Conservation (phyloP, 1,140 invertebrate genomes). For the Cyrtorhinus lividipennis region DNA sequence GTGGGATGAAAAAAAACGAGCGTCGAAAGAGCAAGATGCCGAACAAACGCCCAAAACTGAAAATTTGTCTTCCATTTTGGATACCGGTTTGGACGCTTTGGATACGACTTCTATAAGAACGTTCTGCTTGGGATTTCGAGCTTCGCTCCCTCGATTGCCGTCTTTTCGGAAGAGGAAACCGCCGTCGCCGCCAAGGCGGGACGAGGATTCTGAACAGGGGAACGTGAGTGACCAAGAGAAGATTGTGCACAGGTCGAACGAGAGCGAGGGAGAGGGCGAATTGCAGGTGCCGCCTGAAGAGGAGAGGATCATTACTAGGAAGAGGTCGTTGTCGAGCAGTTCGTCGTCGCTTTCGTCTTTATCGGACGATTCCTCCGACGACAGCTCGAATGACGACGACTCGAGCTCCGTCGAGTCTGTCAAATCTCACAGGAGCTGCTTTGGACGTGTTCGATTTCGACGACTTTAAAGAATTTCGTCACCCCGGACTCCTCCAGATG, state of each 20-base stretch:
- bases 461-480: slow-evolving; percentile 16
- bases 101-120: slow-evolving; percentile 37
- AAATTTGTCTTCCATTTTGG: slow-evolving; percentile 29
- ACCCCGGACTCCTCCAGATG: slow-evolving; percentile 24
- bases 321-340: slow-evolving; percentile 1
- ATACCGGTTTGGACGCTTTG: slow-evolving; percentile 34
- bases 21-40: slow-evolving; percentile 30
- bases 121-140: slow-evolving; percentile 73
- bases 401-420: slow-evolving; percentile 16
- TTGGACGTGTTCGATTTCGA: slow-evolving; percentile 19
- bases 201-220: slow-evolving; percentile 39
- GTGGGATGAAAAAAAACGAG: slow-evolving; percentile 69
- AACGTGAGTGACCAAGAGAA: slow-evolving; percentile 49
- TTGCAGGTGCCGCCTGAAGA: slow-evolving; percentile 10
- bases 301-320: slow-evolving; percentile 17
- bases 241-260: slow-evolving; percentile 41
- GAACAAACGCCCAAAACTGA: slow-evolving; percentile 10
- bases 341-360: no score
- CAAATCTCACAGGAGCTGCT: slow-evolving; percentile 12
- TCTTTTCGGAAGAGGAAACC: slow-evolving; percentile 81
- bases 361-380: neutral
- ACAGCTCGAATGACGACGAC: slow-evolving; percentile 10
- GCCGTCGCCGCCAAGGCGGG: slow-evolving; percentile 55
- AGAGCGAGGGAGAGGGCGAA: slow-evolving; percentile 21
- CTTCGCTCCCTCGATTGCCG: slow-evolving; percentile 86